Conservation (phyloP, 2,797 vertebrate genomes). For the Coracias cyanogaster region DNA sequence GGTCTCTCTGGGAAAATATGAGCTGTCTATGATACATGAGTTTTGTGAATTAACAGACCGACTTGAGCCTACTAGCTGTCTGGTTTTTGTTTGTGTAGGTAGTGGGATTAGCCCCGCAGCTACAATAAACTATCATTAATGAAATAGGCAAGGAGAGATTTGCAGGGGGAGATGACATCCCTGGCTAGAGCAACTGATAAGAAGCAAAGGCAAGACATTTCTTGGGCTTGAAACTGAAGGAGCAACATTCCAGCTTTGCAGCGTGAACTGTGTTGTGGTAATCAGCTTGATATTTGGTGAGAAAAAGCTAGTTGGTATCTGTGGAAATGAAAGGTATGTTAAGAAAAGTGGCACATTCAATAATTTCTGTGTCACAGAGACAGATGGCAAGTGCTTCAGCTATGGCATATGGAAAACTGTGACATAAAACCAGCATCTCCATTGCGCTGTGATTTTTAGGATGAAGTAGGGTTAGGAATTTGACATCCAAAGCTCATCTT, state of each 20-base stretch:
- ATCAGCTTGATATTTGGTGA: neutral
- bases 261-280: neutral
- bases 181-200: neutral
- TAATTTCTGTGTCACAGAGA: neutral
- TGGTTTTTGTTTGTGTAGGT: neutral
- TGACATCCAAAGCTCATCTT: slow-evolving; percentile 37
- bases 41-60: neutral
- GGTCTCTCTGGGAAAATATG: neutral
- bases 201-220: neutral
- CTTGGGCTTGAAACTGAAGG: slow-evolving; percentile 6
- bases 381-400: neutral
- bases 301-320: neutral
- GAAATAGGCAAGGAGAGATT: neutral
- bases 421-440: neutral
- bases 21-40: neutral
- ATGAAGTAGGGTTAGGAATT: slow-evolving; percentile 3
- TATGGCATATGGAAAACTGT: neutral
- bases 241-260: slow-evolving; percentile 20
- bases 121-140: neutral
- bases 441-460: neutral
- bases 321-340: neutral
- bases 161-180: neutral
- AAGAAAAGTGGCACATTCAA: neutral
- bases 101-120: neutral
- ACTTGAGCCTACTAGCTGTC: neutral